Base-by-base conservation (phyloP, 2,888 invertebrate genomes). In the Xestia sexstrigata region DNA sequence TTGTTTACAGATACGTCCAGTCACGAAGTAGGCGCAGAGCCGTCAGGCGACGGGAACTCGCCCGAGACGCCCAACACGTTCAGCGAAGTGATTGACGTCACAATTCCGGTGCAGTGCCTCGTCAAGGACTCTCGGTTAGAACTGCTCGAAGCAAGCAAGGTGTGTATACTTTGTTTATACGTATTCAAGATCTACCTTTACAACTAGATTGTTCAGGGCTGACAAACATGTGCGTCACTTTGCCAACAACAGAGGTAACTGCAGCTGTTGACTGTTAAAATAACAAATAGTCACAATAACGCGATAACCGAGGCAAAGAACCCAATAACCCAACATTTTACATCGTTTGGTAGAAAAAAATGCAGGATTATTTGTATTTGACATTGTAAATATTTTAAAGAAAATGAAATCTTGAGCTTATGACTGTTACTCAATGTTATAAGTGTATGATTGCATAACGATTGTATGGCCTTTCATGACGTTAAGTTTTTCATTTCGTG, bases 51-150 rank as follows among this genome's bases (percentile, higher is more conserved):
- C 80, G 90, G 89, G 0, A 80, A 71, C 0, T 81, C 92, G 0
- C 88, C 93, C 0, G 94, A 95, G 11, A 85, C 93, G 0, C 91
- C 94, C 0, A 88, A 78, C 26, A 69, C 88, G 0, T 92, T 92
- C 83, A 85, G 87, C 5, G 98, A 98, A 89, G 97, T 98, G 6
- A 98, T 99, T 81, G 99, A 99, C 94, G 99, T 99, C 26, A 99
- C 99, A n/a, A 97, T 99, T 89, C 99, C 99, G 0, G 92, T 99
- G 45, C 99, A 99, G 95, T 99, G 99, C 92, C 97, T 99, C 89
- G 98, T 99, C 74, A 98, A 98, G 92, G 98, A 99, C 93, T 98
- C 99, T n/a, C 98, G 98, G 92, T 97, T 99, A 73, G 97, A 98
- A 82, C 97, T 99, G 68, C 98, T 99, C 82, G 98, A 98, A 87